Base-by-base conservation (phyloP, 2,113 vertebrate genomes). In the Abramis brama region DNA sequence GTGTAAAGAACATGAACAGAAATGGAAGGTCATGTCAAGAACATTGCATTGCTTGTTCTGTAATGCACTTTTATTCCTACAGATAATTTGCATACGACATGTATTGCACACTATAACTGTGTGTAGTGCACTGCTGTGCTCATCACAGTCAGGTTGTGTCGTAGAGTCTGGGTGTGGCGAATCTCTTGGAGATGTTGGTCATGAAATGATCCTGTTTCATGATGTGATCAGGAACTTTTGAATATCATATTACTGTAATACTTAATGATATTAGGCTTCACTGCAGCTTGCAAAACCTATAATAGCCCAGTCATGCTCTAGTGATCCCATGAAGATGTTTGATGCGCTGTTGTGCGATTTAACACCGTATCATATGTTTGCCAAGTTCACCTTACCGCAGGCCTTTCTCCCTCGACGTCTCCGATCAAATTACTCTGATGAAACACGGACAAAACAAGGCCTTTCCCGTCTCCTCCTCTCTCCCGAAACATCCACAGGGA, bases 371-470 rank as follows among this genome's bases (percentile, higher is more conserved):
- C 21, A 33, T 19, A 25, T 68, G 60, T 70, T 50, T 43, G 25
- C 21, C 36, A 21, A 39, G 45, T 66, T 39, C 62, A 78, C 33
- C 76, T 85, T 36, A 79, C 30, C 64, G 17, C 27, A 80, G 47
- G 76, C 47, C 75, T 55, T 52, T 79, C 59, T 66, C 60, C 25
- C 13, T 71, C n/a, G 57, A 64, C n/a, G n/a, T n/a, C n/a, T n/a
- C n/a, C n/a, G n/a, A n/a, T 80, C 36, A 30, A 10, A 86, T 86
- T 80, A 30, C 76, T 73, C 74, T 13, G 23, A 79, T 68, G 27
- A 79, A 68, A 85, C 19, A 59, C 19, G 17, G 52, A 62, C 7
- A 47, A 62, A 66, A 39, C 27, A 73, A 59, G 33, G 50, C 59
- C 78, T 80, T 43, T 45, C 78, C n/a, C 11, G 15, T 79, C 9